Conservation (phyloP, 1,140 invertebrate species). For the Pissodes strobi region DNA sequence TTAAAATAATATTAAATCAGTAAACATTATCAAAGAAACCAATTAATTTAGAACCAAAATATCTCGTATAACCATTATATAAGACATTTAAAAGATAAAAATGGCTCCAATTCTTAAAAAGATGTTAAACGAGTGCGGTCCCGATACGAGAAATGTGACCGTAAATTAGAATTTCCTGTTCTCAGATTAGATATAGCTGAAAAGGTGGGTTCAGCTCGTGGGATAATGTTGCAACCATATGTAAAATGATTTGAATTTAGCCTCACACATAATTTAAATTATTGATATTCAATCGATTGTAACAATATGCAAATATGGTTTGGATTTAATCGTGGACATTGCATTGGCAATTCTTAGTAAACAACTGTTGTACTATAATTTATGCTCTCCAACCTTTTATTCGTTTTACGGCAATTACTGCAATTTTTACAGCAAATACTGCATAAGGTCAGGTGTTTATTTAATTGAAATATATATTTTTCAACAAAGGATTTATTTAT, state of each 20-base stretch:
- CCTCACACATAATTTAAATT: conserved; percentile 26
- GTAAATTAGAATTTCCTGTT: conserved; percentile 38
- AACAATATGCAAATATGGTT: conserved; percentile 24
- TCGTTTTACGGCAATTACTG: background rate
- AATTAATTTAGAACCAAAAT: conserved; percentile 10
- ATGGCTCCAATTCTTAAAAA: conserved; percentile 31
- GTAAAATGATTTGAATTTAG: conserved; percentile 31
- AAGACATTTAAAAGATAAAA: conserved; percentile 29
- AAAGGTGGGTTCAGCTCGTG: conserved; percentile 21
- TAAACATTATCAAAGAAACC: background rate
- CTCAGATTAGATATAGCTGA: conserved; percentile 19
- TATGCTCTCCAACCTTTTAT: conserved; percentile 2
- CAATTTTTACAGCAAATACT: background rate
- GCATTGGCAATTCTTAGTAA: conserved; percentile 12
- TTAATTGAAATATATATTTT: no score
- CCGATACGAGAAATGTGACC: conserved; percentile 25
- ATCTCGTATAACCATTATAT: conserved; percentile 13
- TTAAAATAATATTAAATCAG: no score
- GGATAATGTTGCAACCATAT: conserved; percentile 26
- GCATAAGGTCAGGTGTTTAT: no score
- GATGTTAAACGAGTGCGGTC: conserved; percentile 29
- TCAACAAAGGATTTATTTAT: no score
- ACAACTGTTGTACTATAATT: conserved; percentile 12
- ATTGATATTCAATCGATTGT: conserved; percentile 28
- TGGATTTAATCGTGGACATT: conserved; percentile 9